phyloP scores from a whole-genome alignment of 2,113 vertebrate genomes.

The Tapirus terrestris region DNA sequence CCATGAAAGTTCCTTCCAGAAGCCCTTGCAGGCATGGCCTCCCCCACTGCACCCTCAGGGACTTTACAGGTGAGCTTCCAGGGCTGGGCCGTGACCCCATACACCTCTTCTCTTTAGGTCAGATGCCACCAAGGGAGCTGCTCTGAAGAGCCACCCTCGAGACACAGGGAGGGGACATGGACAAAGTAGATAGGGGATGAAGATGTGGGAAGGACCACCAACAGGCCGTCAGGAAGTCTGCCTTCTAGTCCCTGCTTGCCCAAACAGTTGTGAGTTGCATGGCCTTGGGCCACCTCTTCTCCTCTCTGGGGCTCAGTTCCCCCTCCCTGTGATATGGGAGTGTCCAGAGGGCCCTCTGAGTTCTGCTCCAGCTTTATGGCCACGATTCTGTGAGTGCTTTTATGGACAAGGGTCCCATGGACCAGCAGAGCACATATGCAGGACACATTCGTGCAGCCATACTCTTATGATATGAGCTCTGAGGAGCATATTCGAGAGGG shows the following conservation, averaged over 20 bases:
- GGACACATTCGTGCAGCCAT: not conserved
- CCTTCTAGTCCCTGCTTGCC: not conserved
- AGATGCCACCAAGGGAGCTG: not conserved
- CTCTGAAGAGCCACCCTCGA: not conserved
- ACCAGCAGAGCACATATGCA: not conserved
- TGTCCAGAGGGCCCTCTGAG: not conserved
- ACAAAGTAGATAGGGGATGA: not conserved
- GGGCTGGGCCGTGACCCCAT: not conserved
- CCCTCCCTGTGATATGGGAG: not conserved
- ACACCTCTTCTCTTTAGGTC: not conserved
- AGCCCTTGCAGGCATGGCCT: not conserved
- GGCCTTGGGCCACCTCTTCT: not conserved
- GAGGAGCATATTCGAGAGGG: fast-evolving
- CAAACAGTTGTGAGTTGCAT: not conserved
- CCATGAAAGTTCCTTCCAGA: not conserved
- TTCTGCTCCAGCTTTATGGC: not conserved
- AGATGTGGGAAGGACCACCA: not conserved
- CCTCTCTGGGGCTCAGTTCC: not conserved
- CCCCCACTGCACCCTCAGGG: not conserved
- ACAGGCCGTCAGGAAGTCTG: not conserved
- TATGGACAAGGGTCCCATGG: not conserved
- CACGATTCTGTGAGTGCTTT: not conserved
- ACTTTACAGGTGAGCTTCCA: not conserved
- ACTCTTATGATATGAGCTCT: not conserved
- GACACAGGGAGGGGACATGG: fast-evolving